These are phyloP conservation scores for Oeneis ivallda DNA, from an alignment of 2,888 invertebrate genomes.

Conservation along the genomic window DNA sequence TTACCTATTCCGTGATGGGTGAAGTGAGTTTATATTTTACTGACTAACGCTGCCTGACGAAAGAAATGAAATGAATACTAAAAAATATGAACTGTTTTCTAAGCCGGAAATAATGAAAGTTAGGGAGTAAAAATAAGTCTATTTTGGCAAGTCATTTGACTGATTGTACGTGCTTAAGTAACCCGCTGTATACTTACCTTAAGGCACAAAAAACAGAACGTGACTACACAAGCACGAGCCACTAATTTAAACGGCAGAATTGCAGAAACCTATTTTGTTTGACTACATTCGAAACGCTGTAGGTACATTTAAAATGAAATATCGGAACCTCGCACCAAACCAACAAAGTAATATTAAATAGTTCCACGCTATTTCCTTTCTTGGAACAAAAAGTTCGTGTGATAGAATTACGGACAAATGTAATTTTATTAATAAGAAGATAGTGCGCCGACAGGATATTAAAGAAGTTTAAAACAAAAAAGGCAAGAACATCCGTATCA, in stretches of 20 bases:
- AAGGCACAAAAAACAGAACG: slow-evolving; percentile 51
- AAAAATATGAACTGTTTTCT: too few species aligned
- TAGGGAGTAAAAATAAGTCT: slow-evolving; percentile 20
- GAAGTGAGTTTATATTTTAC: too few species aligned
- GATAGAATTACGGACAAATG: slow-evolving; percentile 27
- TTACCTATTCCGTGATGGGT: too few species aligned
- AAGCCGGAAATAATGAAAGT: slow-evolving; percentile 1
- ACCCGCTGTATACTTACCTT: slow-evolving; percentile 36
- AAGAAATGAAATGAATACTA: too few species aligned
- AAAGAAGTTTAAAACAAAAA: slow-evolving; percentile 51
- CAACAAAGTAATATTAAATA: slow-evolving; percentile 33
- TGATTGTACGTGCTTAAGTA: slow-evolving; percentile 37
- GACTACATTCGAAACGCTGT: slow-evolving; percentile 41
- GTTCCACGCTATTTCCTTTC: slow-evolving; percentile 30
- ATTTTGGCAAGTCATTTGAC: slow-evolving; percentile 35
- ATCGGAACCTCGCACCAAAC: slow-evolving; percentile 35
- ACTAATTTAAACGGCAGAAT: slow-evolving; percentile 62
- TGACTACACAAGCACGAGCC: slow-evolving; percentile 61
- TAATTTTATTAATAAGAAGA: slow-evolving; percentile 32
- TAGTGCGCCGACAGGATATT: slow-evolving; percentile 38
- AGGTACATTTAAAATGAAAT: slow-evolving; percentile 43
- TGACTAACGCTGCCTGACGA: too few species aligned
- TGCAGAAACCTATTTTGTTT: slow-evolving; percentile 44
- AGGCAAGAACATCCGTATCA: slow-evolving; percentile 68
- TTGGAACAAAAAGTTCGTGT: slow-evolving; percentile 34